A percentile compares a stretch with the other conserved stretches of the same genome.
phyloP scores from a whole-genome alignment of 2,113 vertebrate genomes.

The Xyrauchen texanus region DNA sequence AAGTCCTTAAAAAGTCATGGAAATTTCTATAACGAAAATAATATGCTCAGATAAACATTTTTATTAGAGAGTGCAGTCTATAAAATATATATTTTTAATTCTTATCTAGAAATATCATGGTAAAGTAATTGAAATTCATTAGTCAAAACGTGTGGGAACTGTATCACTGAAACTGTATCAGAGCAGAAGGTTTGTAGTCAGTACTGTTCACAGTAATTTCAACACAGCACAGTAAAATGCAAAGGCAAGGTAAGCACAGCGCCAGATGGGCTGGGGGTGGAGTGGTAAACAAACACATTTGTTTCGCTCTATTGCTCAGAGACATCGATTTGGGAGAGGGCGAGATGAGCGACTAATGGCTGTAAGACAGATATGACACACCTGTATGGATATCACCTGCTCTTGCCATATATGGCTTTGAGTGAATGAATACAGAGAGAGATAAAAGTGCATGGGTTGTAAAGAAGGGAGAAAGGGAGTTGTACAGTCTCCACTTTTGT shows the following conservation, averaged over 20 bases:
- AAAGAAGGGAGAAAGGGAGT: conserved; percentile 42
- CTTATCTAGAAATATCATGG: no score
- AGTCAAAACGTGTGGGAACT: background rate
- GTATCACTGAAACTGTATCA: background rate
- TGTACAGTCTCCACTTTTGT: conserved; percentile 21
- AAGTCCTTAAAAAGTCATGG: no score
- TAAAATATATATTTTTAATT: no score
- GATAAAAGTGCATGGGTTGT: conserved; percentile 61
- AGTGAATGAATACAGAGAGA: conserved; percentile 47
- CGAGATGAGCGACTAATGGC: background rate
- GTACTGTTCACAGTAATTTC: background rate
- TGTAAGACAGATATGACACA: conserved; percentile 45
- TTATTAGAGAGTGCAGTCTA: no score
- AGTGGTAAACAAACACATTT: conserved; percentile 30
- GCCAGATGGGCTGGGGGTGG: conserved; percentile 26
- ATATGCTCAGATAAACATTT: no score
- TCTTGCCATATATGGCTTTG: conserved; percentile 58
- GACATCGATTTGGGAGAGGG: conserved; percentile 4
- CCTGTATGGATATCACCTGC: conserved; percentile 56
- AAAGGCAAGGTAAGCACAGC: background rate
- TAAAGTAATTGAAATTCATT: no score
- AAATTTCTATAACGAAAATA: no score
- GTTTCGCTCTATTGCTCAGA: conserved; percentile 13
- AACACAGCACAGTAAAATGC: background rate
- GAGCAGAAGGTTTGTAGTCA: background rate